A percentile compares a stretch with the other conserved stretches of the same genome.
Conservation (phyloP, 2,113 vertebrate genomes). For the Cyprinus carpio region DNA sequence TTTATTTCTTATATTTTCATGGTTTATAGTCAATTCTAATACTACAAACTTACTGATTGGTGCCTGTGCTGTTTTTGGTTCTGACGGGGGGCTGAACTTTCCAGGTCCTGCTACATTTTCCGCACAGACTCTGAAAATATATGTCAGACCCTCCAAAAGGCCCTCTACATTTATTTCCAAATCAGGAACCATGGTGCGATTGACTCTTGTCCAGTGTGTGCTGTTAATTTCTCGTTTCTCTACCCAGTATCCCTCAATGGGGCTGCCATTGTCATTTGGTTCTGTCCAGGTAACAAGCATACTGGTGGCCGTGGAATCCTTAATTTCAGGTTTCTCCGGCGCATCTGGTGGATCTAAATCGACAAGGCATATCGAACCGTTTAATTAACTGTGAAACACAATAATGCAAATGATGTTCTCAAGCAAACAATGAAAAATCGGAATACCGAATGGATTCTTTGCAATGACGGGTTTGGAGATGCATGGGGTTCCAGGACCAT, state of each 20-base stretch:
- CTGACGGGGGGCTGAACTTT: conserved; percentile 93
- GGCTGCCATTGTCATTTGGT: conserved; percentile 94
- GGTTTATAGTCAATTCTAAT: neutral
- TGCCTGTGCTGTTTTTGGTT: conserved; percentile 87
- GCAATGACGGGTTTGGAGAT: conserved; percentile 88
- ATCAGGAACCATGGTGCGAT: conserved; percentile 80
- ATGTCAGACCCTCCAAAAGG: conserved; percentile 90
- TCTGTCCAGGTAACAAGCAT: conserved; percentile 94
- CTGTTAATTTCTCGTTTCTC: conserved; percentile 97
- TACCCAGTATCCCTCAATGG: conserved; percentile 96
- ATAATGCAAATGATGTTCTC: conserved; percentile 23
- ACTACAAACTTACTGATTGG: conserved; percentile 83
- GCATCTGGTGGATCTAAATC: conserved; percentile 89
- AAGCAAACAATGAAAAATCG: neutral
- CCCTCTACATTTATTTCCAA: conserved; percentile 85
- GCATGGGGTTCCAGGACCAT: conserved; percentile 86
- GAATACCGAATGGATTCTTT: conserved; percentile 95
- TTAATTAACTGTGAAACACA: neutral
- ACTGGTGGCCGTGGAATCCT: conserved; percentile 83
- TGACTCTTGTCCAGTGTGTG: conserved; percentile 92
- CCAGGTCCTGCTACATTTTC: conserved; percentile 96
- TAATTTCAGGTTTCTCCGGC: conserved; percentile 90
- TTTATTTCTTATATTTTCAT: neutral
- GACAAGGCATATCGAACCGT: neutral
- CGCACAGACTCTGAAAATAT: conserved; percentile 96